These are phyloP conservation scores for Mythimna vitellina DNA, from an alignment of 2,888 invertebrate species.

Conservation along the genomic window DNA sequence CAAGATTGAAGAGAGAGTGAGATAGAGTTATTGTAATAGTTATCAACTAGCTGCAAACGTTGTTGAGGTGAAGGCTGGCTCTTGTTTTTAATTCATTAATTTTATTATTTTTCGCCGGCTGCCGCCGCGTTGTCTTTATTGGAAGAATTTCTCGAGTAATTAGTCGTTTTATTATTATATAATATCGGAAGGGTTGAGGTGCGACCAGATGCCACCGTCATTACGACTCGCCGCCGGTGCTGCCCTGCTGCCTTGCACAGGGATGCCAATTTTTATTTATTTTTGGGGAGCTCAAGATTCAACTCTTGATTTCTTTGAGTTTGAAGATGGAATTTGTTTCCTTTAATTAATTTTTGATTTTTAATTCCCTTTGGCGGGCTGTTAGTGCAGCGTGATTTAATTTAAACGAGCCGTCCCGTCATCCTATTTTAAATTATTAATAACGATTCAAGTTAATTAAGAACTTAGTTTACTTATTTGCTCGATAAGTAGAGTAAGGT, in stretches of 20 bases:
- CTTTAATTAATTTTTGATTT: constrained; percentile 63
- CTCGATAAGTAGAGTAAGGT: constrained; percentile 19
- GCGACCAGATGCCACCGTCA: constrained; percentile 72
- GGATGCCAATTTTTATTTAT: constrained; percentile 61
- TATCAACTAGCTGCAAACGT: constrained; percentile 53
- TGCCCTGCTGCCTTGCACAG: constrained; percentile 37
- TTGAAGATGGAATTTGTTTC: constrained; percentile 59
- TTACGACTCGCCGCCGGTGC: constrained; percentile 50
- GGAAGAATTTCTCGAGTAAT: constrained; percentile 88
- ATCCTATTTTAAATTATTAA: background rate
- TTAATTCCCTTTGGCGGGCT: constrained; percentile 34
- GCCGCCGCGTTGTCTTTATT: constrained; percentile 87
- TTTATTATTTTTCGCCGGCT: constrained; percentile 86
- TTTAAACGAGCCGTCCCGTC: constrained; percentile 5
- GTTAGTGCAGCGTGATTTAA: constrained; percentile 26
- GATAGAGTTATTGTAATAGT: constrained; percentile 45
- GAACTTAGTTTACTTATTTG: constrained; percentile 1
- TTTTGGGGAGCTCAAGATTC: constrained; percentile 58
- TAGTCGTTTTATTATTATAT: constrained; percentile 91
- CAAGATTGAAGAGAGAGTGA: constrained; percentile 17
- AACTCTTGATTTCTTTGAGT: constrained; percentile 55
- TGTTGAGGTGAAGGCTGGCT: constrained; percentile 60
- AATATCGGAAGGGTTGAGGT: constrained; percentile 89
- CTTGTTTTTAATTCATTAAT: constrained; percentile 91
- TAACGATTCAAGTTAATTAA: constrained; percentile 1